Conservation (phyloP, 2,888 invertebrate genomes). For the Terebella lapidaria region DNA sequence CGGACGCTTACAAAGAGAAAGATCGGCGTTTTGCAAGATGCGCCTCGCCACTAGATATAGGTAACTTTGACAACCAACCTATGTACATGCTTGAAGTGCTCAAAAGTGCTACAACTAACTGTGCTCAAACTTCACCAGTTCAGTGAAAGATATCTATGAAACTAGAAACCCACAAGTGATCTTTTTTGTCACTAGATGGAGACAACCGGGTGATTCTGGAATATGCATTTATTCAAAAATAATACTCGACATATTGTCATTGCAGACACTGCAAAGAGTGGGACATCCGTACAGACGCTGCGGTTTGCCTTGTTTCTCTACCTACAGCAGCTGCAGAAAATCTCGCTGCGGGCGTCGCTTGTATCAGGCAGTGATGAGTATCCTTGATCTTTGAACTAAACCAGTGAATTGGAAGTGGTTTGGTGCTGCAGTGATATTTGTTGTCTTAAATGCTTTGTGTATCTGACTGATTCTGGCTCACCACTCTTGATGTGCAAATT, state of each 20-base stretch:
- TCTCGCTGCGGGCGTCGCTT: slow-evolving; percentile 49
- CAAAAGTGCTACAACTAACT: no score
- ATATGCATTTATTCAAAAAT: not conserved
- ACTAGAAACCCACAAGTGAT: no score
- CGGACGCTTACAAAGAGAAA: slow-evolving; percentile 35
- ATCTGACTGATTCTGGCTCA: no score
- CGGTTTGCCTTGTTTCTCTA: slow-evolving; percentile 51
- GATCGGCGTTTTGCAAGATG: slow-evolving; percentile 31
- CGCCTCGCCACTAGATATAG: slow-evolving; percentile 27
- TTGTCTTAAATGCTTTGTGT: no score
- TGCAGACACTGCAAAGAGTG: slow-evolving; percentile 33
- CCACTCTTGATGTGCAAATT: no score
- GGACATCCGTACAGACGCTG: slow-evolving; percentile 38
- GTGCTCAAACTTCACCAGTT: no score
- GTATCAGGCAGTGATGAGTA: slow-evolving; percentile 50
- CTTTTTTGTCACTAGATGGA: no score
- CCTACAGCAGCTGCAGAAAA: slow-evolving; percentile 51
- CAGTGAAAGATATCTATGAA: no score
- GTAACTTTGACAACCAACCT: no score
- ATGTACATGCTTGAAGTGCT: no score
- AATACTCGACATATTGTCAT: not conserved
- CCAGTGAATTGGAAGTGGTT: not conserved
- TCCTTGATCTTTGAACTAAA: slow-evolving; percentile 30
- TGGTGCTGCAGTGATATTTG: not conserved
- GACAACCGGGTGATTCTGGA: no score